These are phyloP conservation scores for Burhinus bistriatus DNA, from an alignment of 2,113 vertebrate species.

Conservation along the genomic window DNA sequence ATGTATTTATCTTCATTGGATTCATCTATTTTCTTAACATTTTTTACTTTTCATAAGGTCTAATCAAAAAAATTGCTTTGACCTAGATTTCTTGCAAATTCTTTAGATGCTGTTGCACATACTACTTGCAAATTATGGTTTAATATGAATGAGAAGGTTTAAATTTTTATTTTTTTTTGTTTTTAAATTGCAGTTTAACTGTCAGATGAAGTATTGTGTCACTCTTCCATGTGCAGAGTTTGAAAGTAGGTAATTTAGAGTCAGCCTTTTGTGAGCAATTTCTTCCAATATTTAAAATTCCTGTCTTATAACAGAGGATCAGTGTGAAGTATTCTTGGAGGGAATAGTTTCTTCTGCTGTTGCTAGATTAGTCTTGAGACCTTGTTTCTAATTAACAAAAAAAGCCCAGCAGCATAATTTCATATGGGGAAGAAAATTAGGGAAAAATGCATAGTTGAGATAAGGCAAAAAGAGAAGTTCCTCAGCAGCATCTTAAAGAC, in stretches of 20 bases:
- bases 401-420: background rate
- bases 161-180: background rate
- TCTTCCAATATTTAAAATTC: conserved; percentile 1
- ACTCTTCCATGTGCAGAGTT: background rate
- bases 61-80: background rate
- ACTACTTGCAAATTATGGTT: background rate
- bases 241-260: background rate
- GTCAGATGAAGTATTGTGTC: background rate
- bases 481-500: background rate
- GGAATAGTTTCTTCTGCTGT: background rate
- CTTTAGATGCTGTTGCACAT: background rate
- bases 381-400: conserved; percentile 9
- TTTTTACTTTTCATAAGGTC: background rate
- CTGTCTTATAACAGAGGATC: background rate
- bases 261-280: background rate
- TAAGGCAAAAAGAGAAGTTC: background rate
- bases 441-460: background rate
- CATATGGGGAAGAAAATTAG: background rate
- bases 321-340: background rate
- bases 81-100: background rate
- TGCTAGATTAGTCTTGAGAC: background rate
- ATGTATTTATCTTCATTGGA: background rate
- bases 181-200: background rate
- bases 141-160: background rate
- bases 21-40: background rate